Base-by-base conservation (phyloP, 2,113 vertebrate species). In the Caloenas nicobarica region DNA sequence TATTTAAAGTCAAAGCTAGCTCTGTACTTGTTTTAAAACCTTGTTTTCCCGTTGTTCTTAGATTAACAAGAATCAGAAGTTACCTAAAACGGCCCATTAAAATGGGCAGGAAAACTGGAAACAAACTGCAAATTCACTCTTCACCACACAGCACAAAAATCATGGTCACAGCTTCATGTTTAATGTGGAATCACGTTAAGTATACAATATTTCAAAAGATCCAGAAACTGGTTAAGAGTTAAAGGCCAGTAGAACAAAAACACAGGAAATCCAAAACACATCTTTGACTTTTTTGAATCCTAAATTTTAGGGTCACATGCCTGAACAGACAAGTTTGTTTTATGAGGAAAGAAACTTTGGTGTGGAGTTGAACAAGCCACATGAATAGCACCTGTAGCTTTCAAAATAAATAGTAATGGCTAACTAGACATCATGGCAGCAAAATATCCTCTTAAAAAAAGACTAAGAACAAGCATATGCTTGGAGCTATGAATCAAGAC, bases 171-270 rank as follows among this genome's bases (percentile, higher is more conserved):
- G 96, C 95, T 96, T 97, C 61, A 69, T 94, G 68, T 96, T 96
- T 96, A 96, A 97, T 97, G 96, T 94, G 92, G 95, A 96, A 97
- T 91, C 80, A 95, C 90, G 90, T 91, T 89, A 94, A 85, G 91
- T 93, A 96, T 61, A 96, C 95, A 97, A 17, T 91, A 97, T 60
- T 91, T 96, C 69, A 93, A 93, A 94, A 97, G 64, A 95, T 95
- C 80, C 88, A 96, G 88, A 91, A 95, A 96, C 72, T 84, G 38
- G 69, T 91, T 94, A 95, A 83, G 89, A 95, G 48, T 76, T 88
- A 70, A 69, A 89, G 91, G 93, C 88, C 79, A 83, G 85, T 10
- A 89, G 71, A 96, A 96, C 85, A 91, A 95, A 96, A 95, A 90
- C 62, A 95, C 91, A 96, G 68, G 85, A 94, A 96, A 81, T 88